A percentile compares a stretch with the other conserved stretches of the same genome.
phyloP scores from a whole-genome alignment of 1,140 invertebrate genomes.

The Myzus persicae region DNA sequence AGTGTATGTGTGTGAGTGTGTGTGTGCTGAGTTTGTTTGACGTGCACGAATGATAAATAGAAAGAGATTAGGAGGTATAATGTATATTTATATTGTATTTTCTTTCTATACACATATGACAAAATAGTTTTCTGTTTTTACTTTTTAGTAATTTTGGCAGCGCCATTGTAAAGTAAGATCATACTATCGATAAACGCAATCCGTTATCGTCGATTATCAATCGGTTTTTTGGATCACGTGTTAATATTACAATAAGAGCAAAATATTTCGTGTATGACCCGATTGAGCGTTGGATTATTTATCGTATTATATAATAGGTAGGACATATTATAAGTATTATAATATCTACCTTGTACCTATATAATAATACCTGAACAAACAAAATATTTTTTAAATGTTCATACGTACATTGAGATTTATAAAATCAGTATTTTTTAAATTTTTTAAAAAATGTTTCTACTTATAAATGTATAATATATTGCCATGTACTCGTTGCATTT shows the following conservation, averaged over 20 bases:
- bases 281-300: neutral
- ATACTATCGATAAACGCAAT: neutral
- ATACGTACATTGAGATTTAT: no score
- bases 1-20: neutral
- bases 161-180: neutral
- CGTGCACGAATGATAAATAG: neutral
- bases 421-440: no score
- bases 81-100: neutral
- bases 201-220: neutral
- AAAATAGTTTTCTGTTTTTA: neutral
- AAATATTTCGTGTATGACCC: neutral
- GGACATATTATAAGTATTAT: no score
- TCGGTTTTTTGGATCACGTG: neutral
- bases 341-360: neutral
- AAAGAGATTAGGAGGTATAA: neutral
- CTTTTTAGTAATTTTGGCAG: neutral
- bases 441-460: neutral
- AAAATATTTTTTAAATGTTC: neutral
- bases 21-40: neutral
- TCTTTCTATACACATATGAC: neutral
- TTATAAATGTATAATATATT: neutral
- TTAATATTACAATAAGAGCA: neutral
- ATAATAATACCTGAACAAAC: neutral
- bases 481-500: neutral
- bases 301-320: no score